Conservation (phyloP, 92 coral and sea anemone genomes). For the Phenganax marumi region DNA sequence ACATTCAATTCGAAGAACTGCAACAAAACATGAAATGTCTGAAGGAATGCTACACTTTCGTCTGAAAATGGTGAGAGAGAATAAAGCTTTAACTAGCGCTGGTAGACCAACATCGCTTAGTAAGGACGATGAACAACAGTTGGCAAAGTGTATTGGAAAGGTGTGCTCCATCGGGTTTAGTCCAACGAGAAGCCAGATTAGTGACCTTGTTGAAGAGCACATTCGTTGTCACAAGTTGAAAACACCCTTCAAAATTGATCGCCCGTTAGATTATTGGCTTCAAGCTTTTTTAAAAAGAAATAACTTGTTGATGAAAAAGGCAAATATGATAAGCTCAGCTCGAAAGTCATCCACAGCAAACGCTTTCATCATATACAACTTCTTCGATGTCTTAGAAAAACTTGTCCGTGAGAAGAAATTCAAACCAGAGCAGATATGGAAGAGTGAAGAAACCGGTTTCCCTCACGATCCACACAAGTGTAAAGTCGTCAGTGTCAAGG, state of each 20-base stretch:
- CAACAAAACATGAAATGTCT: constrained; percentile 11
- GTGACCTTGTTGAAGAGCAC: neutral
- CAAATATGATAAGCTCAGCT: neutral
- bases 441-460: neutral
- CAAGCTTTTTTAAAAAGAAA: neutral
- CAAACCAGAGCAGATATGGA: neutral
- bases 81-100: neutral
- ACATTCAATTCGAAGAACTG: neutral
- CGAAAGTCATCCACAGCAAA: neutral
- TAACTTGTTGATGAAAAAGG: neutral
- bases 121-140: neutral
- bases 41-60: neutral
- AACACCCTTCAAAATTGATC: constrained; percentile 1
- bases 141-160: constrained; percentile 4
- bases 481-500: neutral
- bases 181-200: constrained; percentile 13
- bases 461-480: neutral
- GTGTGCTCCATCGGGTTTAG: constrained; percentile 7
- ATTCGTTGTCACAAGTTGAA: neutral
- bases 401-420: neutral
- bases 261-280: neutral
- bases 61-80: constrained; percentile 2
- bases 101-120: neutral
- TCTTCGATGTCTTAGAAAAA: neutral
- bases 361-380: neutral